Evolutionary conservation across 1,140 invertebrate genomes (phyloP), one percentile per base, ranked within the genome.

Genomic region (Saccostrea echinata): DNA sequence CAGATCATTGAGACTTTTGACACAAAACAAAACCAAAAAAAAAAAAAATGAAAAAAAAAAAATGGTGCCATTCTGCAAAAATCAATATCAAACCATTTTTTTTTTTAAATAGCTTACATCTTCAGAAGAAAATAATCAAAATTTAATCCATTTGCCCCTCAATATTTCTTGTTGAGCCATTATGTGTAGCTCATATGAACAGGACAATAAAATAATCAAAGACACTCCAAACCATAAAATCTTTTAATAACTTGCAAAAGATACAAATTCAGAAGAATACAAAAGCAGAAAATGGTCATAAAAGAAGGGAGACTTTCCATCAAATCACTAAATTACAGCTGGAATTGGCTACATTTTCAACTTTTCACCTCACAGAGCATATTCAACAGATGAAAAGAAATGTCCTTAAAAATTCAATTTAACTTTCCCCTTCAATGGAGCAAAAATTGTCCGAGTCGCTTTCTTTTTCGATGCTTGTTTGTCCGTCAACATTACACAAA

Each of bases 311-410:
- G 68, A 18, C 68, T 11, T 76, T 76, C 68, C 68, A 76, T 76
- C 68, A 76, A 76, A 76, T 76, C 68, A 76, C 68, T 76, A 16
- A 76, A 76, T 76, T 76, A 76, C 68, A 76, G 68, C 68, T 76
- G 68, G 68, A 76, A 76, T 76, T 76, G 68, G 68, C 68, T 76
- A 76, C 68, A 33, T 76, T 16, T 76, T 76, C 68, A 76, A 76
- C 68, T 76, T 76, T 76, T 76, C 68, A 76, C 68, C 68, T 76
- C 68, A 76, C 13, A 76, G 68, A 27, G 24, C 68, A 76, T 76
- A 76, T 76, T 30, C 24, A 76, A 76, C 13, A 76, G 68, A 76
- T 76, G 68, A 76, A 76, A 76, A 76, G 68, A 76, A 76, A 76
- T 30, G 68, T 76, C 68, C 68, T 30, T 33, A 76, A 76, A 76